phyloP scores from a whole-genome alignment of 2,888 invertebrate genomes.

The Tetranychus piercei region DNA sequence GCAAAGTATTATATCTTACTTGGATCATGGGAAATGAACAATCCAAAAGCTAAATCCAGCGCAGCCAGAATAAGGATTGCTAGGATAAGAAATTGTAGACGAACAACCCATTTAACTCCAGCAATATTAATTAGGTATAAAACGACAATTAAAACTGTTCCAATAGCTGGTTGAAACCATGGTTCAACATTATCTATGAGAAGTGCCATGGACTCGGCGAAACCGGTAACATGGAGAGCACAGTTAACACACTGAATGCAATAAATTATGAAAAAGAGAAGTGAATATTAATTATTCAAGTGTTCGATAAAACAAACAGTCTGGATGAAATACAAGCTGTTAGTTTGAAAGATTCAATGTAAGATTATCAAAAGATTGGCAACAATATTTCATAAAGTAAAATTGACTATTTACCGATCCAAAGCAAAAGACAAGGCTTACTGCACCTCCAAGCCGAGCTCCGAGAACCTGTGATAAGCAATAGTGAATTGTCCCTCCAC shows the following conservation, averaged over 20 bases:
- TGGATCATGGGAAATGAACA: constrained; percentile 52
- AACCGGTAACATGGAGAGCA: constrained; percentile 84
- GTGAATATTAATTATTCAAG: neutral
- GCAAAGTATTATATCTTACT: constrained; percentile 11
- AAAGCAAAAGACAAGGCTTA: constrained; percentile 84
- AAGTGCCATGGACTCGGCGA: constrained; percentile 85
- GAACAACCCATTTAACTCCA: constrained; percentile 93
- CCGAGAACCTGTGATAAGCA: constrained; percentile 81
- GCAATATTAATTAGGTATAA: constrained; percentile 63
- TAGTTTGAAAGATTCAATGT: too few relatives aligned
- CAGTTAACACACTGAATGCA: constrained; percentile 69
- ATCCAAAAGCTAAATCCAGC: constrained; percentile 80
- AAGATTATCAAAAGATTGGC: too few relatives aligned
- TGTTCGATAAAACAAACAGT: neutral
- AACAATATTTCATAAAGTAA: neutral
- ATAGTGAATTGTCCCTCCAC: constrained; percentile 66
- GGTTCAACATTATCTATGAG: constrained; percentile 33
- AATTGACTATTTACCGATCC: constrained; percentile 51
- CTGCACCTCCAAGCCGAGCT: constrained; percentile 73
- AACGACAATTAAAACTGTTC: constrained; percentile 12
- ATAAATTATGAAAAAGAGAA: neutral
- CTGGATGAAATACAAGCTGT: neutral
- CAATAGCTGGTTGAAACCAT: constrained; percentile 27
- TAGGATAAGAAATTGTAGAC: constrained; percentile 72
- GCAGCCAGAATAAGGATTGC: constrained; percentile 69